phyloP scores from a whole-genome alignment of 1,140 invertebrate genomes.

The Pentalonia nigronervosa region DNA sequence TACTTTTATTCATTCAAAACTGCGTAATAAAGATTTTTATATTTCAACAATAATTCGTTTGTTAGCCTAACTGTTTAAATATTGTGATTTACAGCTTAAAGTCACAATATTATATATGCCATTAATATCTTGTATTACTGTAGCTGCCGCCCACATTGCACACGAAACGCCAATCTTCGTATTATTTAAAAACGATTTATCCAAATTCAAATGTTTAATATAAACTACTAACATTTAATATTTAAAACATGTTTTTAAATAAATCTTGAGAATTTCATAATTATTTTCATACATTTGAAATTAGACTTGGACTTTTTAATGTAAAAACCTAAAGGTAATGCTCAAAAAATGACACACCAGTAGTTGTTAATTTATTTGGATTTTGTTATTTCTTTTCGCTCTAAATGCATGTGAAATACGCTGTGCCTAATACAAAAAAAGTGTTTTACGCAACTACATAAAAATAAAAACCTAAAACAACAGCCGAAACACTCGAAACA shows the following conservation, averaged over 20 bases:
- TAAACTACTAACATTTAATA: background rate
- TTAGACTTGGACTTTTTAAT: background rate
- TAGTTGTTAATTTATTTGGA: background rate
- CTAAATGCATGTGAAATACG: background rate
- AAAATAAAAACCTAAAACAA: background rate
- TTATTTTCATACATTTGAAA: background rate
- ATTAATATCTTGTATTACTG: background rate
- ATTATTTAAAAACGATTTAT: background rate
- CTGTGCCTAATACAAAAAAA: background rate
- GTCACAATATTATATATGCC: background rate
- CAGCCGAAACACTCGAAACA: background rate
- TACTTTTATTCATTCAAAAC: background rate
- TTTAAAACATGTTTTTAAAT: background rate
- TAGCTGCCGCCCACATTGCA: background rate
- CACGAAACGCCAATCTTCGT: background rate
- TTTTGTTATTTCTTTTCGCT: background rate
- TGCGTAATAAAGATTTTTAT: background rate
- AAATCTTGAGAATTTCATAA: background rate
- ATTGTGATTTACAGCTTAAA: background rate
- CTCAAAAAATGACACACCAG: background rate
- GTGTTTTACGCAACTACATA: background rate
- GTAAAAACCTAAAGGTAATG: background rate
- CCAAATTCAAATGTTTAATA: background rate
- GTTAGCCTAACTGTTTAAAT: background rate
- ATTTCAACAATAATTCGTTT: background rate